Percentiles rank a stretch among this genome's conserved stretches.
Evolutionary conservation across 2,888 invertebrate genomes (phyloP).

Genomic region (Macrostomum cliftonense): DNA sequence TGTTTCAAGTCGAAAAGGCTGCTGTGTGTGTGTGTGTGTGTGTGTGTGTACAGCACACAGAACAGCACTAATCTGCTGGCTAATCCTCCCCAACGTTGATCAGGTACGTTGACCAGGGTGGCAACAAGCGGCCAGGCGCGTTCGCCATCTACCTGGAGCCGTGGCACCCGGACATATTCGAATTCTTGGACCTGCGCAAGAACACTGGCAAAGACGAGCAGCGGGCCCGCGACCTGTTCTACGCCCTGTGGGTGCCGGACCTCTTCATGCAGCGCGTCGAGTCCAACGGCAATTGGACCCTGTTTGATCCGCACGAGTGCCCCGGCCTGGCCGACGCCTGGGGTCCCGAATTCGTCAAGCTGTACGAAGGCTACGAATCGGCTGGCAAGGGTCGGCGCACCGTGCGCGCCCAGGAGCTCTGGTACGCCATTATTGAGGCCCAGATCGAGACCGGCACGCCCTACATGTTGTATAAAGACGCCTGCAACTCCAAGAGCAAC

Average conservation of each 20-base stretch:
- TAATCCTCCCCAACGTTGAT: no score
- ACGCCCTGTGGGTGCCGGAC: constrained; percentile 92
- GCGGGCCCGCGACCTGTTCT: constrained; percentile 81
- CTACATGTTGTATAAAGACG: constrained; percentile 63
- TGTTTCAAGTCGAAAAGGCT: no score
- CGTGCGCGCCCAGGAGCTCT: constrained; percentile 61
- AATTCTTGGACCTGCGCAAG: constrained; percentile 77
- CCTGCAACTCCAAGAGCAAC: constrained; percentile 87
- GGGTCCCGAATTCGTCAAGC: constrained; percentile 76
- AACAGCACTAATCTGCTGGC: no score
- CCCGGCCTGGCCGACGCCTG: constrained; percentile 75
- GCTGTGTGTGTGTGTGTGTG: no score
- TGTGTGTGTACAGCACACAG: no score
- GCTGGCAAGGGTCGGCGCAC: constrained; percentile 33
- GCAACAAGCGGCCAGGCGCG: constrained; percentile 87
- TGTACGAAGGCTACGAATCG: constrained; percentile 69
- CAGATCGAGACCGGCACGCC: constrained; percentile 46
- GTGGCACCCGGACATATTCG: constrained; percentile 92
- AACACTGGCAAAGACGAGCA: constrained; percentile 85
- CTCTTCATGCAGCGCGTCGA: constrained; percentile 79
- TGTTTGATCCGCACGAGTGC: constrained; percentile 87
- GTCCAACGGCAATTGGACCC: constrained; percentile 62
- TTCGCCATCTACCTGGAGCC: constrained; percentile 94
- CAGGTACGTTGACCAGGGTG: constrained; percentile 81
- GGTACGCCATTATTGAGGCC: constrained; percentile 67